phyloP scores from a whole-genome alignment of 2,113 vertebrate species.

The Carettochelys insculpta region DNA sequence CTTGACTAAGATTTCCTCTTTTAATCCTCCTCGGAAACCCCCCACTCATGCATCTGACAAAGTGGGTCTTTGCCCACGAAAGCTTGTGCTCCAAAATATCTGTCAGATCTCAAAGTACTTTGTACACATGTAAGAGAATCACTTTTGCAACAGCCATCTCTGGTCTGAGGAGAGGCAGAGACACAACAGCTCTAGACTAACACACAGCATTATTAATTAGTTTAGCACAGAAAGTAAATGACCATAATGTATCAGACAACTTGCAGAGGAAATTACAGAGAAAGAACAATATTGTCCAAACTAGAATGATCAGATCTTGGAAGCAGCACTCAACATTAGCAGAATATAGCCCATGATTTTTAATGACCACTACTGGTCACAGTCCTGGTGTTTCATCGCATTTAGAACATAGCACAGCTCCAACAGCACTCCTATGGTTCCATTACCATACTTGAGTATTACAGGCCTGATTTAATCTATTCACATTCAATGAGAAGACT shows the following conservation, averaged over 20 bases:
- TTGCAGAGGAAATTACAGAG: not conserved
- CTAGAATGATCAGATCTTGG: not conserved
- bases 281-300: not conserved
- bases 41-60: no score
- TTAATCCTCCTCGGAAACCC: no score
- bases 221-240: not conserved
- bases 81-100: no score
- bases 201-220: accelerated
- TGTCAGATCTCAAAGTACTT: not conserved
- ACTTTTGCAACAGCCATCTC: accelerated
- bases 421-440: not conserved
- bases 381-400: not conserved
- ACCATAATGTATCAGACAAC: not conserved
- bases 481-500: not conserved
- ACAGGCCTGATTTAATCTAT: not conserved
- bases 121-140: not conserved
- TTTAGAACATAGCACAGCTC: not conserved
- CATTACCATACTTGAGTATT: not conserved
- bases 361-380: not conserved
- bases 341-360: not conserved
- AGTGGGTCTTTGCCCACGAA: no score
- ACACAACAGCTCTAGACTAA: not conserved
- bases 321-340: not conserved
- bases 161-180: not conserved
- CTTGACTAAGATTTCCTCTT: no score